Evolutionary conservation across 1,140 invertebrate species (phyloP).

Genomic region (Ericerus pela): DNA sequence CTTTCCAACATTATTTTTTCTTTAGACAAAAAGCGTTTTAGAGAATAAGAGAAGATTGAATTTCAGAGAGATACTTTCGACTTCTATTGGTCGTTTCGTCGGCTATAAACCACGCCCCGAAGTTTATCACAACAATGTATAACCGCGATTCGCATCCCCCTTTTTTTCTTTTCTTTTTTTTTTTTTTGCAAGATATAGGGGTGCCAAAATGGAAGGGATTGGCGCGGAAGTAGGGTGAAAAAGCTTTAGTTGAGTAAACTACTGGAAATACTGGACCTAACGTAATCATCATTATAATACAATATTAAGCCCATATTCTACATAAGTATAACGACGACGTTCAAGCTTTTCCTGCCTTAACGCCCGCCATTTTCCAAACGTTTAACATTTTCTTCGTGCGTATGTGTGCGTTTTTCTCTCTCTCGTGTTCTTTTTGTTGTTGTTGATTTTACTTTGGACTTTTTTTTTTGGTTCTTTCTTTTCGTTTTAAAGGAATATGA

Average conservation of each 20-base stretch:
- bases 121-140: slow-evolving; percentile 11
- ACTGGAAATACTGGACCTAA: slow-evolving; percentile 9
- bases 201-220: too few species aligned
- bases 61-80: slow-evolving; percentile 6
- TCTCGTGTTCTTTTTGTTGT: too few species aligned
- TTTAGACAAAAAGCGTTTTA: slow-evolving; percentile 7
- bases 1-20: slow-evolving; percentile 11
- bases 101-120: not conserved
- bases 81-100: not conserved
- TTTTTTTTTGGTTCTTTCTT: too few species aligned
- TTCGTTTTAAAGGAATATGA: too few species aligned
- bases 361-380: slow-evolving; percentile 9
- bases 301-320: slow-evolving; percentile 12
- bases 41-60: slow-evolving; percentile 7
- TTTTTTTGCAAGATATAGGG: too few species aligned
- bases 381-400: slow-evolving; percentile 4
- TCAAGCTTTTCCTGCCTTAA: slow-evolving; percentile 4
- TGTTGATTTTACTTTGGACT: too few species aligned
- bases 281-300: slow-evolving; percentile 10
- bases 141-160: slow-evolving; percentile 1
- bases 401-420: too few species aligned
- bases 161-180: too few species aligned
- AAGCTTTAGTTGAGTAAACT: not conserved
- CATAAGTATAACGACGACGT: slow-evolving; percentile 7
- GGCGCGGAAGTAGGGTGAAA: too few species aligned